Evolutionary conservation across 2,113 vertebrate species (phyloP), one percentile per base, ranked within the genome.

Genomic region (Illadopsis cleaveri): DNA sequence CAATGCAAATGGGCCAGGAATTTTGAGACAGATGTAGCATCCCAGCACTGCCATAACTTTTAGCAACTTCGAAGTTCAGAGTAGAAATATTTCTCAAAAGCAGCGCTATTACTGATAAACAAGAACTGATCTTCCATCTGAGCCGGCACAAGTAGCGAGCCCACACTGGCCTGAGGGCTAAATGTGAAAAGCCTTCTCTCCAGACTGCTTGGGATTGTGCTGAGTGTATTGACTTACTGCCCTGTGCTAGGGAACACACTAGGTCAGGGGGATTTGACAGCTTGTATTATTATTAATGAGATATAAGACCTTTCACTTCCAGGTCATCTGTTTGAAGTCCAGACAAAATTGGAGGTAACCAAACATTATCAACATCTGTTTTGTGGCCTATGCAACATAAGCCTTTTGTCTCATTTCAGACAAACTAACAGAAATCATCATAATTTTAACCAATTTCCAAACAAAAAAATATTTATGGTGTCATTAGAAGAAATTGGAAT

Each of bases 291-390:
- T 96, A 95, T 95, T 95, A 96, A 96, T 96, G 92, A 93, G 94
- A 64, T 94, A 89, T 64, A 90, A 93, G 96, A 94, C 96, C 96
- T 94, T 89, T 90, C 90, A 72, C 83, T 95, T 96, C 94, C 96
- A 93, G 96, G 93, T 96, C 94, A 95, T 78, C 88, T 81, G 80
- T 94, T 93, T 96, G 96, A 96, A 96, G 93, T 95, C 85, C 76
- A 92, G 90, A 60, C 76, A 78, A 93, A 88, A 84, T 56, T 84
- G 48, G 69, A 89, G 45, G 73, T 77, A 89, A 57, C 69, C 44
- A 94, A 94, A 94, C 64, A 66, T 81, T 81, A 84, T 60, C 82
- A 93, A 89, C 88, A 89, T 96, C 95, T 96, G 88, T 53, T 96
- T 92, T 88, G 61, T 92, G 57, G 60, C 92, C 90, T 86, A 64